Conservation (phyloP, 1,140 invertebrate genomes). For the Drosophila mayri region DNA sequence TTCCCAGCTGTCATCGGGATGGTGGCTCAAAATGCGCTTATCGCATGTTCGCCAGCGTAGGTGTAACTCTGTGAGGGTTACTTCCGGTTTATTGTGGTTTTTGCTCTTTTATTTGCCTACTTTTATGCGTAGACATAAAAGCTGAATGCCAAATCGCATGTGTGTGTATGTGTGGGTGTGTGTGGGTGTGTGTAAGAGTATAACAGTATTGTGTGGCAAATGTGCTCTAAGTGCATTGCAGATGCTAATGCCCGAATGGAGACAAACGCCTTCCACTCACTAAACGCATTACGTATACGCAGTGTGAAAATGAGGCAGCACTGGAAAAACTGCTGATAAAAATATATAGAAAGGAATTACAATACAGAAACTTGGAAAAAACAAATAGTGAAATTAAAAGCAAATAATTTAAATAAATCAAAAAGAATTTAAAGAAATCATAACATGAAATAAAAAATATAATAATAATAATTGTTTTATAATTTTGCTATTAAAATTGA, state of each 20-base stretch:
- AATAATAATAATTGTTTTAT: too few species aligned
- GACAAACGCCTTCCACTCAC: constrained; percentile 40
- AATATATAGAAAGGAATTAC: neutral
- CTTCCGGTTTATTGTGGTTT: constrained; percentile 77
- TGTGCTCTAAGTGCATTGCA: constrained; percentile 69
- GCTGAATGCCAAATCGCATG: constrained; percentile 5
- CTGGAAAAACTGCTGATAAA: neutral
- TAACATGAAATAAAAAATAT: neutral
- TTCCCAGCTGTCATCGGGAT: constrained; percentile 41
- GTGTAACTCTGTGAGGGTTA: constrained; percentile 32
- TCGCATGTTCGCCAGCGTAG: constrained; percentile 42
- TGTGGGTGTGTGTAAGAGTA: constrained; percentile 6
- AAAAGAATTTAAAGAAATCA: neutral
- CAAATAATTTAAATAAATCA: too few species aligned
- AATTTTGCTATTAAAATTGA: neutral
- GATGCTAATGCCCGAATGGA: constrained; percentile 67
- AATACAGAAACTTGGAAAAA: neutral
- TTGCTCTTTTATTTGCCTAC: constrained; percentile 70
- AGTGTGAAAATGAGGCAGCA: constrained; percentile 39
- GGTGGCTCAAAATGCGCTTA: constrained; percentile 63
- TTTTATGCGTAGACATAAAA: constrained; percentile 76
- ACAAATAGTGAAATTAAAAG: neutral
- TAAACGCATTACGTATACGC: constrained; percentile 51
- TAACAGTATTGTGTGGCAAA: constrained; percentile 56
- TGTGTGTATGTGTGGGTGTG: constrained; percentile 15